These are phyloP conservation scores for Atherinomorus stipes DNA, from an alignment of 2,113 vertebrate genomes.

Conservation along the genomic window DNA sequence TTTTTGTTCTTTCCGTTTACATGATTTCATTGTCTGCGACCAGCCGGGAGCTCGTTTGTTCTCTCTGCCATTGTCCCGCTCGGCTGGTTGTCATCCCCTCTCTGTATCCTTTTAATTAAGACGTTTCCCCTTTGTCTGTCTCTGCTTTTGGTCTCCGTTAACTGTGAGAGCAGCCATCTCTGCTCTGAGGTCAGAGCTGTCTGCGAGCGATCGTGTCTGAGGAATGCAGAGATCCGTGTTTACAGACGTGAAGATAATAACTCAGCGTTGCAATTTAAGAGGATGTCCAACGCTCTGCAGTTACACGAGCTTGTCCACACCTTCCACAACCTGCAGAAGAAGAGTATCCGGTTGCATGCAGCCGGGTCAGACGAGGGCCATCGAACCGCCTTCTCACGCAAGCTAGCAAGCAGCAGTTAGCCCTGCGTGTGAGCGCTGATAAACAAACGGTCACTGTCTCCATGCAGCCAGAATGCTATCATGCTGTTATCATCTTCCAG, in stretches of 20 bases:
- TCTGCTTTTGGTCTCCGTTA: neutral
- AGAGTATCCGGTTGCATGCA: conserved; percentile 64
- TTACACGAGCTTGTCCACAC: conserved; percentile 64
- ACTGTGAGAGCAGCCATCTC: conserved; percentile 10
- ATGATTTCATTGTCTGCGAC: conserved; percentile 34
- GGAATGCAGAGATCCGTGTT: conserved; percentile 54
- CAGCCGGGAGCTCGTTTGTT: conserved; percentile 21
- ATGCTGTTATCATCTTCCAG: conserved; percentile 57
- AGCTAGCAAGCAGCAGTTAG: conserved; percentile 32
- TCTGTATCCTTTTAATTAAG: conserved; percentile 5
- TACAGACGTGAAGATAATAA: conserved; percentile 40
- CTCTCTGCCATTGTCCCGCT: conserved; percentile 25
- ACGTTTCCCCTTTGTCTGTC: neutral
- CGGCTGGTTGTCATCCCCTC: neutral
- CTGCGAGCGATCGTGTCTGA: conserved; percentile 19
- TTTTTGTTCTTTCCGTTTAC: conserved; percentile 13
- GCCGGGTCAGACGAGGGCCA: conserved; percentile 51
- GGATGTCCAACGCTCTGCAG: conserved; percentile 54
- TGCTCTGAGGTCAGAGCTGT: conserved; percentile 12
- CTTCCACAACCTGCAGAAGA: conserved; percentile 53
- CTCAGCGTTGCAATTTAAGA: conserved; percentile 26
- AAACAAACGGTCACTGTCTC: conserved; percentile 72
- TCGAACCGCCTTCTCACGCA: conserved; percentile 70
- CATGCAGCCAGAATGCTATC: conserved; percentile 68
- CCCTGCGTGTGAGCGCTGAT: conserved; percentile 69